Base-by-base conservation (phyloP, 2,113 vertebrate genomes). In the Romanogobio albipinnatus region DNA sequence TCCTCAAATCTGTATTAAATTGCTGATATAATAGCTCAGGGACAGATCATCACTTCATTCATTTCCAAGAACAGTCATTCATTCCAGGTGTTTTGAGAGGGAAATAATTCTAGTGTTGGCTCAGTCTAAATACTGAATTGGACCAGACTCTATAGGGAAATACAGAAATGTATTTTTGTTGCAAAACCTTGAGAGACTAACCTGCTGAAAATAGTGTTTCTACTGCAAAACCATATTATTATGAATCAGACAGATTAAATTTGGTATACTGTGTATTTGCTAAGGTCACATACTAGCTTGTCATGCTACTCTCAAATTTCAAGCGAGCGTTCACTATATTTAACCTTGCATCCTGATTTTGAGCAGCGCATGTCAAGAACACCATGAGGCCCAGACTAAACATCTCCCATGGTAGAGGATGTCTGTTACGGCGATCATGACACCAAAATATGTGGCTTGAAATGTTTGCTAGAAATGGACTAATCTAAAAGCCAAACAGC, bases 371-470 rank as follows among this genome's bases (percentile, higher is more conserved):
- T 49, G 51, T 17, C 58, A 45, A 62, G 61, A 77, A 49, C 47
- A 59, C 66, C 33, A 51, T 58, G 47, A 77, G 24, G 36, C 47
- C 49, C 56, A 82, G 79, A 85, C 85, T 66, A 83, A 89, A 83
- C 62, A 83, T 75, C 58, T 83, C 79, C 62, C 79, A 78, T 36
- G 85, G 68, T 81, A 33, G 59, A 70, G 70, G 68, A 85, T 56
- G 56, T 76, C 86, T 88, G 82, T 58, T 79, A 87, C 11, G 8
- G 74, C 39, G 47, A 88, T 84, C 87, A 83, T 11, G 33, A 85
- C 64, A 68, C 83, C 39, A 84, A 84, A 81, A 85, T 49, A 75
- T 75, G 13, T 59, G 47, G 43, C 59, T 43, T 76, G 15, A 82
- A 47, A 43, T 19, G 15, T 80, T 33, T 22, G n/a, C 59, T 47